Evolutionary conservation across 2,797 vertebrate species (phyloP), one percentile per base, ranked within the genome.

Genomic region (Pseudochromis fuscus): DNA sequence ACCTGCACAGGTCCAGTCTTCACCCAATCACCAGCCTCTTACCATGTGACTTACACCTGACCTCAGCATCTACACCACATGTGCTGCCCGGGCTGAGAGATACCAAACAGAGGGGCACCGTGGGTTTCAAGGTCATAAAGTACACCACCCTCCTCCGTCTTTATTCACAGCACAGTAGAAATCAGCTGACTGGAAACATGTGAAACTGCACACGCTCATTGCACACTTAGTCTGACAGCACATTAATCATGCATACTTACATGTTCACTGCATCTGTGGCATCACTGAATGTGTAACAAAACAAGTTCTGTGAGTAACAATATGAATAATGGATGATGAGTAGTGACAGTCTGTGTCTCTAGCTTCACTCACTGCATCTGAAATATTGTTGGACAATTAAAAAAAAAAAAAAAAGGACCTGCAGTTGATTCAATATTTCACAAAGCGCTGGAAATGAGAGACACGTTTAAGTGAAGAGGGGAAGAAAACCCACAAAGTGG

Each of bases 401-500:
- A 55, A 37, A 67, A 64, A 1, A 55, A 37, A 67, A 64, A 49
- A 31, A 16, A 10, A 1, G 5, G n/a, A 18, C 42, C 33, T 25
- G 15, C 5, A 25, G 42, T 42, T 51, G 48, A 84, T 77, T 82
- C 61, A 57, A 21, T 71, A 55, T 72, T 65, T 81, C 31, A 67
- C 49, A 72, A 69, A 70, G 73, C 23, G 25, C 37, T 49, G 51
- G 68, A 82, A 84, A 79, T 67, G 53, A 67, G 67, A 75, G 55
- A 72, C 40, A 62, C 40, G 52, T 11, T 67, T 59, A 75, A 66
- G 61, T 51, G 64, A 66, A 57, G 46, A 31, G 11, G 13, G 2
- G 7, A 3, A 0, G 27, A 35, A 23, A 37, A 64, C 30, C 24
- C 21, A 13, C 35, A 59, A 68, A 65, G 83, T 81, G 77, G 59